Conservation (phyloP, 2,797 vertebrate genomes). For the Cygnus olor region DNA sequence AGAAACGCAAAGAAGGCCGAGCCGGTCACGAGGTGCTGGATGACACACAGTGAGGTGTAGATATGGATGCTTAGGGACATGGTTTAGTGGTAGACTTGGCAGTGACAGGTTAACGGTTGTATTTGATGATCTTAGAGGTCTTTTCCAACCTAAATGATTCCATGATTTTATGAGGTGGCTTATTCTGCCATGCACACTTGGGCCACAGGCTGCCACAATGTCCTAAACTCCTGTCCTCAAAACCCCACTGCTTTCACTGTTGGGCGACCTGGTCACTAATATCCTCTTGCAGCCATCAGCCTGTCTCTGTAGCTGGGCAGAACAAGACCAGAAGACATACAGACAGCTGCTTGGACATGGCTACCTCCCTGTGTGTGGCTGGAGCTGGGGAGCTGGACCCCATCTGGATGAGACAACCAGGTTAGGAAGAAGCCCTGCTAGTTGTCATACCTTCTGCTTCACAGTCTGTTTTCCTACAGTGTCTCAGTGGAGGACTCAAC, state of each 20-base stretch:
- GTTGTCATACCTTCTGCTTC: neutral
- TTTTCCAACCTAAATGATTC: too few relatives aligned
- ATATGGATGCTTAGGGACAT: too few relatives aligned
- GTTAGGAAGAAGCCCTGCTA: neutral
- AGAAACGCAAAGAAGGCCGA: neutral
- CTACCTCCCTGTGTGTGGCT: neutral
- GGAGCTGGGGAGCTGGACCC: neutral
- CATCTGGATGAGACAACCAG: rapidly evolving
- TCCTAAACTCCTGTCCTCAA: rapidly evolving
- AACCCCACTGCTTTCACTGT: too few relatives aligned
- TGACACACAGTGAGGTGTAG: neutral
- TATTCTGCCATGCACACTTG: rapidly evolving
- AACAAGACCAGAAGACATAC: neutral
- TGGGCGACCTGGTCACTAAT: neutral
- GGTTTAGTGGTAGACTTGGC: too few relatives aligned
- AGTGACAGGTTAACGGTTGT: too few relatives aligned
- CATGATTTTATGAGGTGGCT: too few relatives aligned
- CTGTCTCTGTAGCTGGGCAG: neutral
- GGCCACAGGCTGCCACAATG: neutral
- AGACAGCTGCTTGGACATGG: neutral
- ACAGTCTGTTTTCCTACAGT: neutral
- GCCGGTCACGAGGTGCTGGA: neutral
- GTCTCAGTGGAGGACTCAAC: neutral
- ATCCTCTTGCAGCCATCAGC: neutral
- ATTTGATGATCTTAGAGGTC: too few relatives aligned